These are phyloP conservation scores for Empidonax alnorum DNA, from an alignment of 2,113 vertebrate genomes.

Conservation along the genomic window DNA sequence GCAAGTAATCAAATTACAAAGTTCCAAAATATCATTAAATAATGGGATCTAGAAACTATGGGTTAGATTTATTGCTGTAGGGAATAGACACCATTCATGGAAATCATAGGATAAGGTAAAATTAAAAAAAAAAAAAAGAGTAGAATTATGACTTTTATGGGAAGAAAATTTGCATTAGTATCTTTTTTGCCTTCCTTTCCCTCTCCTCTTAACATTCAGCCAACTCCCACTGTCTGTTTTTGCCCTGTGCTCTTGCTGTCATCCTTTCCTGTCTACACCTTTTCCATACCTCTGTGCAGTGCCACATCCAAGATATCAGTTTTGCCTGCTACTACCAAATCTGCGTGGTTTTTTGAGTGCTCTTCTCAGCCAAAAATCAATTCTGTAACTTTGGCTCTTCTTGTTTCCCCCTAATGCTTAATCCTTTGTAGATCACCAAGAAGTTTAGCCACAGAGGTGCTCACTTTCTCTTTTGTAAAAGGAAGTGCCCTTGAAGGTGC, in stretches of 20 bases:
- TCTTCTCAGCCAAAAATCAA: not conserved
- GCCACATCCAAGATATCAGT: not conserved
- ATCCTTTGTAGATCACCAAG: not conserved
- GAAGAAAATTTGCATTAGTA: not conserved
- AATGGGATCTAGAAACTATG: not conserved
- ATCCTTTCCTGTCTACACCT: not conserved
- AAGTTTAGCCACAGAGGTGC: not conserved
- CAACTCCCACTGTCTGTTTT: not conserved
- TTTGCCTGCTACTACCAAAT: not conserved
- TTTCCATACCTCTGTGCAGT: not conserved
- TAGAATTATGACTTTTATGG: not conserved
- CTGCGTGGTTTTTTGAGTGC: not conserved
- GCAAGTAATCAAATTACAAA: not conserved
- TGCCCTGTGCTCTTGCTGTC: not conserved
- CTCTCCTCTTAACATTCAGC: not conserved
- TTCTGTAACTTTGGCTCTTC: not conserved
- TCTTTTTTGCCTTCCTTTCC: not conserved
- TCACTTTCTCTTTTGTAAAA: not conserved
- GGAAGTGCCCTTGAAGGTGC: constrained; percentile 15
- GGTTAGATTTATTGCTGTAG: not conserved
- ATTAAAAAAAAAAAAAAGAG: not conserved
- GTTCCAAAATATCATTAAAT: not conserved
- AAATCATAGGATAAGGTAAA: not conserved
- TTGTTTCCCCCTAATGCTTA: not conserved
- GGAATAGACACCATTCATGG: not conserved